Percentiles rank a stretch among this genome's conserved stretches.
phyloP scores from a whole-genome alignment of 2,797 vertebrate genomes.

The Nasua narica region DNA sequence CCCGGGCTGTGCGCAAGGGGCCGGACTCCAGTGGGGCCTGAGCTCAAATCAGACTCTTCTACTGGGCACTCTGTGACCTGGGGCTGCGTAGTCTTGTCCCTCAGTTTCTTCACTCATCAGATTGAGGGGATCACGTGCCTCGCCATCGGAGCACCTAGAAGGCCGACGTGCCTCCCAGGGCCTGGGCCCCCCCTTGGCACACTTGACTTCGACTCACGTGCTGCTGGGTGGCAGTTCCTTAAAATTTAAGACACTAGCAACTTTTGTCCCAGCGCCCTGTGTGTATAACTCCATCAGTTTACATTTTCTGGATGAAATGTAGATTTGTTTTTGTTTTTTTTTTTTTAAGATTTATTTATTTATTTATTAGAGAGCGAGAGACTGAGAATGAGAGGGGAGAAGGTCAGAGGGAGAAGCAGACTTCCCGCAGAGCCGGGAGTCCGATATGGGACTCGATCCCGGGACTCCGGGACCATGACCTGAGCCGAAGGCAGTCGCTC shows the following conservation, averaged over 20 bases:
- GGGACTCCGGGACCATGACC: no score
- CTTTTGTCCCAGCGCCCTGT: not conserved
- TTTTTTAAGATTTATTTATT: no score
- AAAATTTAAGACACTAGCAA: not conserved
- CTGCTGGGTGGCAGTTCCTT: not conserved
- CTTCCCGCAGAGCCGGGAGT: no score
- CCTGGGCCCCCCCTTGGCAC: not conserved
- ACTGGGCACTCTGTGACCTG: not conserved
- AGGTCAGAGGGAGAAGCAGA: no score
- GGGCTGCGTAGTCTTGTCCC: accelerated
- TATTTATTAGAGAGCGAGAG: no score
- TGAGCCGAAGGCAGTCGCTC: no score
- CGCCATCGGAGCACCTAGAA: accelerated
- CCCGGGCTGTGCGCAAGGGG: not conserved
- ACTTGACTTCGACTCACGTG: not conserved
- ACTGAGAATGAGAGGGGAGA: no score
- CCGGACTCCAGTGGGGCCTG: not conserved
- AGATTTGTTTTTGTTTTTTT: no score
- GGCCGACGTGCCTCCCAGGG: not conserved
- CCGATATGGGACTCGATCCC: no score
- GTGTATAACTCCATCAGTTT: not conserved
- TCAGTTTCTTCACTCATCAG: not conserved
- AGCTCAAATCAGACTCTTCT: not conserved
- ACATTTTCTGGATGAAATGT: not conserved
- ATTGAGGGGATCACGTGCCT: not conserved